Conservation (phyloP, 2,888 invertebrate genomes). For the Caenorhabditis sp. region DNA sequence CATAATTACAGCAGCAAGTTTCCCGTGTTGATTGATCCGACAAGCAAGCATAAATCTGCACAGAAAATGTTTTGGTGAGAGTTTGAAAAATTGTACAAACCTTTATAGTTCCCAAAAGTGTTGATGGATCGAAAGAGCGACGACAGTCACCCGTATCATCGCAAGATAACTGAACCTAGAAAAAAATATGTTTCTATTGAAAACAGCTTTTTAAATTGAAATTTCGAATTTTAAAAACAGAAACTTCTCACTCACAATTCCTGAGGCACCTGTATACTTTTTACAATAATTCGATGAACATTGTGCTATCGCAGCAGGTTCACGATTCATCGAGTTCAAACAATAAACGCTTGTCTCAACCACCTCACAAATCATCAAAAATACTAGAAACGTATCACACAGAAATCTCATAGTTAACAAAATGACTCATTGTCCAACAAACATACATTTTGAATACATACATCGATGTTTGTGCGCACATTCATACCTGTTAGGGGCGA, state of each 20-base stretch:
- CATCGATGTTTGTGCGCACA: too few relatives aligned
- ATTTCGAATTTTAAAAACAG: too few relatives aligned
- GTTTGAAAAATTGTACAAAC: background rate
- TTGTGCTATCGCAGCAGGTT: slow-evolving; percentile 10
- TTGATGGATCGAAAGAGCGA: slow-evolving; percentile 27
- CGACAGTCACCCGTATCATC: slow-evolving; percentile 45
- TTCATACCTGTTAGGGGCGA: slow-evolving; percentile 10
- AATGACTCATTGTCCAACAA: background rate
- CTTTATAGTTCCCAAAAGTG: slow-evolving; percentile 15
- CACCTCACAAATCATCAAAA: background rate
- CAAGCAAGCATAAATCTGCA: slow-evolving; percentile 38
- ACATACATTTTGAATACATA: slow-evolving; percentile 11
- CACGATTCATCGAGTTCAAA: slow-evolving; percentile 24
- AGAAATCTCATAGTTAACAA: background rate
- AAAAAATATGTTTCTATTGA: background rate
- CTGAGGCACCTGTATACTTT: slow-evolving; percentile 34
- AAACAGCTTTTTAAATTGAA: background rate
- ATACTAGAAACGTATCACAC: background rate
- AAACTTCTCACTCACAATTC: slow-evolving; percentile 19
- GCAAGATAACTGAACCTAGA: slow-evolving; percentile 39
- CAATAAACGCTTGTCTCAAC: slow-evolving; percentile 17
- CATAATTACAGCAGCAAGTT: slow-evolving; percentile 45
- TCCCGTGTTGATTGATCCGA: slow-evolving; percentile 36
- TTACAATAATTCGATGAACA: slow-evolving; percentile 35
- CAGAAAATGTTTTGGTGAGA: too few relatives aligned